A percentile compares a stretch with the other conserved stretches of the same genome.
These are phyloP conservation scores for Crocuta crocuta DNA, from an alignment of 2,113 vertebrate genomes.

Conservation along the genomic window DNA sequence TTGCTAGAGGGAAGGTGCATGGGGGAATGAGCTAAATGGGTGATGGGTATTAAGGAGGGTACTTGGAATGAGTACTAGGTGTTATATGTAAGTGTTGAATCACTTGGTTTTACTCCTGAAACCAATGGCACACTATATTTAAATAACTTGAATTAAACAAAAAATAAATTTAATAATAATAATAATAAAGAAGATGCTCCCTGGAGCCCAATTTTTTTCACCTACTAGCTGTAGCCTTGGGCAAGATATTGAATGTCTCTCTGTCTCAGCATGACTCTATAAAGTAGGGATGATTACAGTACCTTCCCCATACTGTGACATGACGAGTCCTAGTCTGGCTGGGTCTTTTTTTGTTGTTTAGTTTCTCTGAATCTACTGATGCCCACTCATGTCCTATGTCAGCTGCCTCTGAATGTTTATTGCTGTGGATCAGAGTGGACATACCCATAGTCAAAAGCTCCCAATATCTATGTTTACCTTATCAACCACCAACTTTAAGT, in stretches of 20 bases:
- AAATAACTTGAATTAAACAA: no score
- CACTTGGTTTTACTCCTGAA: no score
- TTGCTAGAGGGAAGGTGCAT: no score
- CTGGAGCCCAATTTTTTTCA: neutral
- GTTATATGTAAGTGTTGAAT: no score
- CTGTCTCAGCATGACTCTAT: neutral
- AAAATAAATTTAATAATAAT: no score
- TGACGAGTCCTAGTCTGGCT: neutral
- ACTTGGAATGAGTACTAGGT: no score
- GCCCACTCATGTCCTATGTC: no score
- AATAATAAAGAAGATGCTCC: neutral
- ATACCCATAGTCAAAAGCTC: neutral
- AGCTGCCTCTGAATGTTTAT: neutral
- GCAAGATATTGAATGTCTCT: neutral
- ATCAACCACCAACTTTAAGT: neutral
- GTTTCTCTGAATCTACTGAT: neutral
- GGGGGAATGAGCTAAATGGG: no score
- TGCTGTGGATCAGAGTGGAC: neutral
- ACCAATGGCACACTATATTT: no score
- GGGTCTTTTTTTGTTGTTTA: neutral
- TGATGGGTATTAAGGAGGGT: no score
- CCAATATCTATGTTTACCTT: neutral
- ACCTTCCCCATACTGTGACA: neutral
- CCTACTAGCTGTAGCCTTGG: neutral
- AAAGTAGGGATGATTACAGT: neutral